A percentile compares a stretch with the other conserved stretches of the same genome.
These are phyloP conservation scores for Agrotis segetum DNA, from an alignment of 2,888 invertebrate genomes.

Conservation along the genomic window DNA sequence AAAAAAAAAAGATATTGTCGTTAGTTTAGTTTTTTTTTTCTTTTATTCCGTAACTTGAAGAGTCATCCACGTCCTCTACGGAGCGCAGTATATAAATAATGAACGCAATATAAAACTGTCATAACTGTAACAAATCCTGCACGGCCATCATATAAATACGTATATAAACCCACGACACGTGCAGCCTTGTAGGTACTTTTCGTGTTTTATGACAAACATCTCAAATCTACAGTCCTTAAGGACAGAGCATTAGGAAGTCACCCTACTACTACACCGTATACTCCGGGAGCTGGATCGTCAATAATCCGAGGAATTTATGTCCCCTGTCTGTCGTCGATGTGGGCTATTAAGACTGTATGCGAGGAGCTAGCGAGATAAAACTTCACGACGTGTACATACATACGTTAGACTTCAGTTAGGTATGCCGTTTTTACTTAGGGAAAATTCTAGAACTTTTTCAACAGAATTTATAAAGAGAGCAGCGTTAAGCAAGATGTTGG, in stretches of 20 bases:
- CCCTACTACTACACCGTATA: conserved; percentile 18
- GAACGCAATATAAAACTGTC: no score
- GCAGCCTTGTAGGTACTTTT: not conserved
- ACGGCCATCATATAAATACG: not conserved
- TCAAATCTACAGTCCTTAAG: conserved; percentile 21
- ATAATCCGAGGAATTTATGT: conserved; percentile 64
- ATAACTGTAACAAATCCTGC: not conserved
- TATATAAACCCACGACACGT: conserved; percentile 2
- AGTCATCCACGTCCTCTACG: not conserved
- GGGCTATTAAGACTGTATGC: conserved; percentile 38
- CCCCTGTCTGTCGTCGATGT: conserved; percentile 39
- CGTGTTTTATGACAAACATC: conserved; percentile 13
- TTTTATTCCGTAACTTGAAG: not conserved
- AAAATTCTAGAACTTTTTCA: not conserved
- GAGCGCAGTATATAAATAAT: not conserved
- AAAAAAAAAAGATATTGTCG: not conserved
- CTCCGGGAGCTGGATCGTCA: conserved; percentile 54
- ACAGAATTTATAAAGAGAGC: no score
- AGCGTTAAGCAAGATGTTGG: no score
- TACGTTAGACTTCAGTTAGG: not conserved
- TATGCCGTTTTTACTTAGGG: not conserved
- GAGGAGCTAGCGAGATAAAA: conserved; percentile 41
- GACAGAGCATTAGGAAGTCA: conserved; percentile 39
- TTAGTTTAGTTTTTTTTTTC: not conserved
- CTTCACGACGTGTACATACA: conserved; percentile 20